Conservation (phyloP, 2,797 vertebrate genomes). For the Loriculus beryllinus region DNA sequence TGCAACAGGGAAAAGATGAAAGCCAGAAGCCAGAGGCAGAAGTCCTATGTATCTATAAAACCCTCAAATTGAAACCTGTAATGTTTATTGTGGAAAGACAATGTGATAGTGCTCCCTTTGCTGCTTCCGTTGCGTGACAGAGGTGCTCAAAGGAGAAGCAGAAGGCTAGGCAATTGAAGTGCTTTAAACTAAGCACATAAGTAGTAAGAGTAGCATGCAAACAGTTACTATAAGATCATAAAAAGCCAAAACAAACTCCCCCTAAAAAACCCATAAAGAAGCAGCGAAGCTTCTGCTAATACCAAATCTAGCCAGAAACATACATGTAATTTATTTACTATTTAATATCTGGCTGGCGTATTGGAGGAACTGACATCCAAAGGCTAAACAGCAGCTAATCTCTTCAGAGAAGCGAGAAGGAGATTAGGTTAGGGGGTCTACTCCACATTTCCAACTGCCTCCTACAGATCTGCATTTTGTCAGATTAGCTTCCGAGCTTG, state of each 20-base stretch:
- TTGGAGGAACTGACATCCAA: not conserved
- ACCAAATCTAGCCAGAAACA: not conserved
- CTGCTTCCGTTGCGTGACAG: not conserved
- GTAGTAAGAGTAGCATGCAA: not conserved
- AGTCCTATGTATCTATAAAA: not conserved
- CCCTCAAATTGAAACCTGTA: not conserved
- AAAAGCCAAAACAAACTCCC: not conserved
- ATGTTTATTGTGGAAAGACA: not conserved
- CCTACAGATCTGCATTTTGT: conserved; percentile 3
- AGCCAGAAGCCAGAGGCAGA: not conserved
- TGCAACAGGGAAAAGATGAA: not conserved
- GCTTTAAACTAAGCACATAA: not conserved
- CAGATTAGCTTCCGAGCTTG: not conserved
- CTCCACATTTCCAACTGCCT: not conserved
- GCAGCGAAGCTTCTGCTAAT: not conserved
- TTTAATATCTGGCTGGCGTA: not conserved
- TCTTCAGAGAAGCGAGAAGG: not conserved
- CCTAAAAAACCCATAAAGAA: accelerated
- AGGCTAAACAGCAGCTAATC: not conserved
- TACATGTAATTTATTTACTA: not conserved
- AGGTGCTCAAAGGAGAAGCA: not conserved
- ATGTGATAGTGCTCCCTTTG: not conserved
- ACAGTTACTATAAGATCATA: not conserved
- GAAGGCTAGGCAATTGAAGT: not conserved
- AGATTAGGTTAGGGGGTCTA: not conserved